Base-by-base conservation (phyloP, 2,888 invertebrate genomes). In the Alcis repandata region DNA sequence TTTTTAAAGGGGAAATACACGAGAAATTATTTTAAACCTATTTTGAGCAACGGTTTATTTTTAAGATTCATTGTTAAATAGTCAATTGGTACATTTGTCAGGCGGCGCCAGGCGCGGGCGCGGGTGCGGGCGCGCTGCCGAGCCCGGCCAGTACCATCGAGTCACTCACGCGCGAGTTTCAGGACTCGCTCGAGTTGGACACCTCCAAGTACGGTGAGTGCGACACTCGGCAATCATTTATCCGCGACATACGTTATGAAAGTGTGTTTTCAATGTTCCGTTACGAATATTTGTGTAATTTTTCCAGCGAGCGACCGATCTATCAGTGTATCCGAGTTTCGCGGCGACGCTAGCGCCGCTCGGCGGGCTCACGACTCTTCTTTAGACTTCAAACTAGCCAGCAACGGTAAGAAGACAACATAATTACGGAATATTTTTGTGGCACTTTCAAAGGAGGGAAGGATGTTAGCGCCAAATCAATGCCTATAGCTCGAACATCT, bases 141-240 rank as follows among this genome's bases (percentile, higher is more conserved):
- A 97, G 96, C 82, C 96, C 97, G 19, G 96, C 96, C 53, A 96
- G 96, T 86, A 96, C 97, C 49, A 96, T 97, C 69, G 96, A 97
- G 85, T 96, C 96, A 0, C 91, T 97, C 67, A 96, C 97, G 1
- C 92, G 96, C 82, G 97, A 97, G 91, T 96, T 98, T 79, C 97
- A 98, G 84, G 96, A 97, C 86, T 96, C 97, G 27, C 94, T 98
- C 59, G 95, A 95, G 73, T 82, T 93, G 0, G 88, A 90, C 6
- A 87, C 89, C 46, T 85, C 88, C 15, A 92, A 84, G 79, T 89
- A 90, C 65, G 89, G 90, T 90, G 69, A 78, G 78, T 43, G 1
- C 4, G 17, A 9, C 10, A 13, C 13, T 43, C 15, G 19, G n/a
- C n/a, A n/a, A n/a, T n/a, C n/a, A n/a, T n/a, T n/a, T n/a, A n/a